These are phyloP conservation scores for Archilochus colubris DNA, from an alignment of 2,113 vertebrate genomes.

Conservation along the genomic window DNA sequence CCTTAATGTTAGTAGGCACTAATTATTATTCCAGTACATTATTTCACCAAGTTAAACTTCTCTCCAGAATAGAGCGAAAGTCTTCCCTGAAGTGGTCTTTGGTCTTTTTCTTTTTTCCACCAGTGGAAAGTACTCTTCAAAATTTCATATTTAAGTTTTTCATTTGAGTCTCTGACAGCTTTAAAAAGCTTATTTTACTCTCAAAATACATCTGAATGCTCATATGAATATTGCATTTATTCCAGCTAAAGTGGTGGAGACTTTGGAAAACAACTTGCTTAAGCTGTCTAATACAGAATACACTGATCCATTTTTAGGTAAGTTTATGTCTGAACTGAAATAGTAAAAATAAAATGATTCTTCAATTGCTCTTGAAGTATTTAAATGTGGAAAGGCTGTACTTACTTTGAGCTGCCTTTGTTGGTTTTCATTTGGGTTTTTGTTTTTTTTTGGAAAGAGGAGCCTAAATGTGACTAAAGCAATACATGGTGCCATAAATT, in stretches of 20 bases:
- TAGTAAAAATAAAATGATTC: background rate
- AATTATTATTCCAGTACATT: background rate
- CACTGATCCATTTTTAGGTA: constrained; percentile 75
- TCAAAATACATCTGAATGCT: background rate
- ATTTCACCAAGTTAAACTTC: background rate
- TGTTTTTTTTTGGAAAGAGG: background rate
- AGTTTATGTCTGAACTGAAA: constrained; percentile 52
- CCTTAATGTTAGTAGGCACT: background rate
- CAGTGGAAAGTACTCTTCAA: background rate
- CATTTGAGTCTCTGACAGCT: background rate
- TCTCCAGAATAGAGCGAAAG: background rate
- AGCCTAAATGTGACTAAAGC: background rate
- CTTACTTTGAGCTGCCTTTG: background rate
- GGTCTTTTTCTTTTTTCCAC: background rate
- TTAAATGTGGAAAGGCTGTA: background rate
- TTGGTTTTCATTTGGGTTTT: too few relatives aligned
- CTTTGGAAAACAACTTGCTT: constrained; percentile 71
- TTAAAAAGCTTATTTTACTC: background rate
- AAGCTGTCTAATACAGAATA: constrained; percentile 77
- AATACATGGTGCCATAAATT: background rate
- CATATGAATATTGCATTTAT: background rate
- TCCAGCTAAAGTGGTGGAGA: constrained; percentile 73
- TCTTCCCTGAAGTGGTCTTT: background rate
- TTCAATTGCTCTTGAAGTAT: background rate
- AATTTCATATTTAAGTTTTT: background rate